Evolutionary conservation across 2,113 vertebrate genomes (phyloP).

Genomic region (Ascaphus truei): DNA sequence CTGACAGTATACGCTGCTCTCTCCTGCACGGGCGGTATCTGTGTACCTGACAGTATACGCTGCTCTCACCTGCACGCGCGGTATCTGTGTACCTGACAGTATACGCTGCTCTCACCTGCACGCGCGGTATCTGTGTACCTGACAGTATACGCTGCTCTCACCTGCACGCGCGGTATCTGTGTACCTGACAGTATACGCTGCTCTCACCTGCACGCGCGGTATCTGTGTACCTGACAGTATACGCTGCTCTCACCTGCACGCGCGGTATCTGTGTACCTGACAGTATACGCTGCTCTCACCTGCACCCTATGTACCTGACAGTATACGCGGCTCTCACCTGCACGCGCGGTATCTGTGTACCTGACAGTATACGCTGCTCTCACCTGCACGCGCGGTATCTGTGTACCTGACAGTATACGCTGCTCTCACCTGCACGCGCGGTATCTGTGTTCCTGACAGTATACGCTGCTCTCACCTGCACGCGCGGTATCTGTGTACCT

Average conservation of each 20-base stretch:
- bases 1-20: not conserved
- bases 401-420: too few species aligned
- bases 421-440: constrained; percentile 79
- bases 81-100: too few species aligned
- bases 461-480: constrained; percentile 74
- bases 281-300: constrained; percentile 61
- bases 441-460: too few species aligned
- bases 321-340: constrained; percentile 70
- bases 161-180: constrained; percentile 90
- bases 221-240: too few species aligned
- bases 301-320: constrained; percentile 84
- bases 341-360: constrained; percentile 88
- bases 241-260: constrained; percentile 74
- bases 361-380: too few species aligned
- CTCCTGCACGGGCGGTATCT: not conserved
- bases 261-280: constrained; percentile 86
- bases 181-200: too few species aligned
- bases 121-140: constrained; percentile 84
- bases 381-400: constrained; percentile 89
- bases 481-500: constrained; percentile 84
- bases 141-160: constrained; percentile 42
- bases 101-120: constrained; percentile 74
- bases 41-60: too few species aligned
- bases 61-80: constrained; percentile 79
- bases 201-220: constrained; percentile 83